Evolutionary conservation across 2,888 invertebrate species (phyloP).

Genomic region (Ecliptopera silaceata): DNA sequence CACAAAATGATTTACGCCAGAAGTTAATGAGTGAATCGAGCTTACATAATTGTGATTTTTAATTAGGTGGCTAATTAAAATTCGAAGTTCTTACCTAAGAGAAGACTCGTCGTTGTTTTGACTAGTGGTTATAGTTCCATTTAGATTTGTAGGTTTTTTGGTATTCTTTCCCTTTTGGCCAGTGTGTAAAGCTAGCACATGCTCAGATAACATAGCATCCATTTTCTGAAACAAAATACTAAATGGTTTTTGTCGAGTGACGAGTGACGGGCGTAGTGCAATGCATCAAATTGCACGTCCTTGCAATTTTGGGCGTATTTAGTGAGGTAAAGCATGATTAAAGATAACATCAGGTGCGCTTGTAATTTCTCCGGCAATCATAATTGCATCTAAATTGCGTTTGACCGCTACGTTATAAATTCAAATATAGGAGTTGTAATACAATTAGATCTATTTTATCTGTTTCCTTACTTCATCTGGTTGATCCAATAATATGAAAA

Average conservation of each 20-base stretch:
- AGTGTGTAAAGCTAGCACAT: conserved; percentile 91
- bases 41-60: neutral
- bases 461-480: conserved; percentile 89
- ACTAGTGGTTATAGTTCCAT: conserved; percentile 55
- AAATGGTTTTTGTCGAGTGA: too few species aligned
- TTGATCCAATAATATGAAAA: conserved; percentile 94
- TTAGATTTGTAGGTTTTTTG: conserved; percentile 42
- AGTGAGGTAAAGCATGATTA: too few species aligned
- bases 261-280: too few species aligned
- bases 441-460: neutral
- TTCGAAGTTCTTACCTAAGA: conserved; percentile 51
- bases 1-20: neutral
- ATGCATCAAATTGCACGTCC: too few species aligned
- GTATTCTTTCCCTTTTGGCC: conserved; percentile 61
- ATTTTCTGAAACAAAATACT: conserved; percentile 80
- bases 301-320: too few species aligned
- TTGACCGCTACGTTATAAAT: too few species aligned
- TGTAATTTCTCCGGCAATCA: too few species aligned
- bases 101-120: conserved; percentile 61
- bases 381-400: too few species aligned
- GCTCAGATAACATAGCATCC: conserved; percentile 90
- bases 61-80: neutral
- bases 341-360: too few species aligned
- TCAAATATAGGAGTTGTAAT: too few species aligned
- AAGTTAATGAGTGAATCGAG: neutral